Base-by-base conservation (phyloP, 2,797 vertebrate species). In the Adrianichthys oophorus region DNA sequence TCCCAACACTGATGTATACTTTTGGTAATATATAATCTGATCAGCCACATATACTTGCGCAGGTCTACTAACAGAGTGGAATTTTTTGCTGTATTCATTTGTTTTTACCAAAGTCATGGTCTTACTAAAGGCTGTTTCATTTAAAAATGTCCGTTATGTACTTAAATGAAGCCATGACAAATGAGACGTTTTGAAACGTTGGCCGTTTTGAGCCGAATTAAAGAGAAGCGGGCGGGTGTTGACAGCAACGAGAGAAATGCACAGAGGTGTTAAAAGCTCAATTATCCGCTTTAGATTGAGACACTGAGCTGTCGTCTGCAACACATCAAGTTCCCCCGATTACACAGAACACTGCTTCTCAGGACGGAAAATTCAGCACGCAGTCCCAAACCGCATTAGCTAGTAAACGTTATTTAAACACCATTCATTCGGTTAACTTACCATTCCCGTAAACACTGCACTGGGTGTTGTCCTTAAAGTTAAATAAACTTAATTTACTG, bases 221-320 rank as follows among this genome's bases (percentile, higher is more conserved):
- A 17, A 16, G 17, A 48, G 5, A 41, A 43, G 23, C 17, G 43
- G 41, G 21, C 12, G 24, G 21, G 57, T 55, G 42, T 50, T 46
- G 29, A 47, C 45, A 50, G 15, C 24, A 32, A 13, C 13, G 10
- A n/a, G 26, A 48, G 8, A 17, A 15, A 17, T 8, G 23, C 19
- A 42, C 1, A 4, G 5, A n/a, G 12, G 40, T 7, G 24, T 41
- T 47, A 47, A 41, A n/a, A 47, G 19, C 56, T 65, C 21, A 7
- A 51, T 59, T 48, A 65, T 41, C 64, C 44, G 2, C 44, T 56
- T 62, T 15, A 60, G 64, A 59, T 10, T 26, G 40, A 69, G 71
- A 76, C 74, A 58, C 29, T 41, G 65, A 50, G 65, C 60, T 64
- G 43, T 78, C 79, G 78, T 84, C 74, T 73, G 78, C 72, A 63